These are phyloP conservation scores for Myioborus miniatus DNA, from an alignment of 2,797 vertebrate genomes.

Conservation along the genomic window DNA sequence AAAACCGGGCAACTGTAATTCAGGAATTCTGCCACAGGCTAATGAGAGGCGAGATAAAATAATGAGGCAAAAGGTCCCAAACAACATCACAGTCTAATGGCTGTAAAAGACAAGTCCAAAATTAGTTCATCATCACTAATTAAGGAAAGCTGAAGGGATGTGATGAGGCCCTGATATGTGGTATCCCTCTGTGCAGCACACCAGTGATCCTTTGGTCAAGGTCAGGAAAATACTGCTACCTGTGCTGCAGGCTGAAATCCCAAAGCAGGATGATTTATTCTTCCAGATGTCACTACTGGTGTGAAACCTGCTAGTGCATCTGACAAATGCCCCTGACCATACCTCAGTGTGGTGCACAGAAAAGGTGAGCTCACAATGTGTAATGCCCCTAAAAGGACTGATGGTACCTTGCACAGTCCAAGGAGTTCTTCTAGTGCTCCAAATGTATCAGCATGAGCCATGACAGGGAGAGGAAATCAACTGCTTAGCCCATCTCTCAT, in stretches of 20 bases:
- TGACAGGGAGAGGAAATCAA: background rate
- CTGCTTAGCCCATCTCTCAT: background rate
- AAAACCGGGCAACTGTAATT: slow-evolving; percentile 24
- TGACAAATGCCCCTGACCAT: background rate
- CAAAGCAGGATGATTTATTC: background rate
- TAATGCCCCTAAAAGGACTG: background rate
- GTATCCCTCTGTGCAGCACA: background rate
- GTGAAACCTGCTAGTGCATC: background rate
- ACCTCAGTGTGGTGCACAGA: background rate
- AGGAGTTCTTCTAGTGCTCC: background rate
- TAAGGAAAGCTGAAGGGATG: background rate
- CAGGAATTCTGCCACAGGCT: slow-evolving; percentile 28
- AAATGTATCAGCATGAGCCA: background rate
- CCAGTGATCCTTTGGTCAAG: background rate
- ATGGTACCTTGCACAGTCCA: background rate
- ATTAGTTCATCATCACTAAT: background rate
- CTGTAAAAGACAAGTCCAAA: slow-evolving; percentile 10
- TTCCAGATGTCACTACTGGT: background rate
- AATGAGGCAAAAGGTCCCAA: slow-evolving; percentile 24
- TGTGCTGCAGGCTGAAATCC: background rate
- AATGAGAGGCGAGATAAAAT: slow-evolving; percentile 1
- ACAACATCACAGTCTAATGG: background rate
- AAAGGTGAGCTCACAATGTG: background rate
- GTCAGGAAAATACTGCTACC: background rate
- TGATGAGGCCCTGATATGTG: background rate